Base-by-base conservation (phyloP, 2,888 invertebrate species). In the Lycophotia porphyrea region DNA sequence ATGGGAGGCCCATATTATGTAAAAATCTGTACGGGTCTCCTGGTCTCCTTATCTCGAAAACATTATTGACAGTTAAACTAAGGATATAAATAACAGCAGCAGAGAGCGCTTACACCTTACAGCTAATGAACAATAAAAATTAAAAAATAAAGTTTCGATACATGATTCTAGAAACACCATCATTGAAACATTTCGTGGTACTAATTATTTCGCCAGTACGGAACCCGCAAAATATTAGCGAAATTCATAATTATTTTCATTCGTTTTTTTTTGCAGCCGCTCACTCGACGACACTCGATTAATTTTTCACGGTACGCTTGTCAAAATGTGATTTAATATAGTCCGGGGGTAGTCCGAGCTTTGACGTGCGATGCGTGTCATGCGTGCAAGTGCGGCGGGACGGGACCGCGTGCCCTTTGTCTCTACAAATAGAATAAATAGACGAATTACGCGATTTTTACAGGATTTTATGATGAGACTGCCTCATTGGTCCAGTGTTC, bases 261-360 rank as follows among this genome's bases (percentile, higher is more conserved):
- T 70, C 72, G 18, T 82, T 84, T 94, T 95, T 49, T 95, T 94
- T 93, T 91, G 88, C 91, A 90, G 89, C 90, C 91, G 91, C 91
- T 90, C 93, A 94, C 93, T 94, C 94, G 91, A 94, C 95, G 95
- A 93, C 94, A 96, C 94, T 95, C 95, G 96, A 96, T 96, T 96
- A 96, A 96, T 96, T 96, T 94, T 96, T 95, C 96, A 96, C 94
- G 96, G 96, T 95, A 95, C 96, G 95, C 95, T 95, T 96, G 96
- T 96, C 96, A 96, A 96, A 95, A 96, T 95, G 94, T 95, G 96
- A 96, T 96, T 96, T 95, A 94, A 95, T 95, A 94, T 92, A 91
- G 92, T 91, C 92, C 91, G 90, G 92, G 94, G 94, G 94, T 92
- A 90, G 88, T 90, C 89, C 88, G 88, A 90, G 93, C 96, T 96